Base-by-base conservation (phyloP, 2,888 invertebrate genomes). In the Thereva unica region DNA sequence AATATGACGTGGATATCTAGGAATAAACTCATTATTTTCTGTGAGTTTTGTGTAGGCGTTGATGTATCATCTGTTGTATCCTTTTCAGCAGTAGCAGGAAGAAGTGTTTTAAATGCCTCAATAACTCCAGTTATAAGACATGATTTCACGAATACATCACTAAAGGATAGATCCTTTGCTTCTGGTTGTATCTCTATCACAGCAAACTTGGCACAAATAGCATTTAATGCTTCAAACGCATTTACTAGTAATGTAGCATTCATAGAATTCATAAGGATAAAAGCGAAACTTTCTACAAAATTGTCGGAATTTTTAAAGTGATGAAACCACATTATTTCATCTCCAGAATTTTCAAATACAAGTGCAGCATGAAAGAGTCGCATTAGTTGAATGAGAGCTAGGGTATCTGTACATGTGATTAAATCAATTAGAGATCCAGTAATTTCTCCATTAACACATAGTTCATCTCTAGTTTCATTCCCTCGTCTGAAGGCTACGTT, bases 221-320 rank as follows among this genome's bases (percentile, higher is more conserved):
- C 84, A 73, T 86, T 86, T 4, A 86, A 77, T 47, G 86, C 84
- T 74, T 88, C 87, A 53, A 89, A 78, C 0, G 86, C 83, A 64
- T 84, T 83, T 2, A 83, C 73, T 7, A 89, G 74, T 2, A 89
- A 78, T 12, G 85, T 84, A 71, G 82, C 83, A 75, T 89, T 90
- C 8, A 87, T 86, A 0, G 92, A 92, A 78, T 90, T 92, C 65
- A 83, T 84, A 67, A 94, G 79, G 70, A 93, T 89, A 75, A 89
- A 92, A 70, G 84, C 85, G 50, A 92, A 77, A 71, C 86, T 83
- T 54, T 84, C 81, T 0, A 87, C 82, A 69, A 87, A 84, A 38
- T 83, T 75, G 7, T 81, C 81, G 44, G 80, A 78, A 56, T 79
- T 81, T 42, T 78, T 76, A 66, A 86, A 85, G 53, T 82, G 75